These are phyloP conservation scores for Dysmachus trigonus DNA, from an alignment of 2,888 invertebrate species.

Conservation along the genomic window DNA sequence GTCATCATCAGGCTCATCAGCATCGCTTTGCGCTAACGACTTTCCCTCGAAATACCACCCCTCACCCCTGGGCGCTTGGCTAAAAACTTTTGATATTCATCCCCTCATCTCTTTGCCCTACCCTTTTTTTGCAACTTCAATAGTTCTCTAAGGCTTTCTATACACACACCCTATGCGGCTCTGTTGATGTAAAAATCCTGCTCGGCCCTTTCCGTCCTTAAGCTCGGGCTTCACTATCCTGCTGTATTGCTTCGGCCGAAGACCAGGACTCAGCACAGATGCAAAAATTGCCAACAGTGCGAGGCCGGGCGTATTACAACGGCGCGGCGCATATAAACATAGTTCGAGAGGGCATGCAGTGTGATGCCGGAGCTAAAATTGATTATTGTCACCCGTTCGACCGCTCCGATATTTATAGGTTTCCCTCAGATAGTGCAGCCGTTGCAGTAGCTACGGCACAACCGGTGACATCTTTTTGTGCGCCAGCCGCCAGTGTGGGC, in stretches of 20 bases:
- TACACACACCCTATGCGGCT: not conserved
- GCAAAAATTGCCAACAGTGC: not conserved
- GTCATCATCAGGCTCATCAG: constrained; percentile 2
- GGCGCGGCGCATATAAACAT: not conserved
- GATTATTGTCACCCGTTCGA: constrained; percentile 17
- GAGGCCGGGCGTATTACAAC: not conserved
- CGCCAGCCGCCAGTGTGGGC: not conserved
- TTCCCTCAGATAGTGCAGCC: not conserved
- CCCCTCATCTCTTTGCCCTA: not conserved
- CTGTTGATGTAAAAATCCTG: constrained; percentile 12
- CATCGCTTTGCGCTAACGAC: not conserved
- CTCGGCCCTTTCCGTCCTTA: not conserved
- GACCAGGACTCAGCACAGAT: not conserved
- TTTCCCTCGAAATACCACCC: not conserved
- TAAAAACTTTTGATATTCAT: not conserved
- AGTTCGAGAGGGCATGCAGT: not conserved
- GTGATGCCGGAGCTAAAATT: not conserved
- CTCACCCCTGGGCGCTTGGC: not conserved
- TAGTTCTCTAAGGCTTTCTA: not conserved
- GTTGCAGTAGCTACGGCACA: not conserved
- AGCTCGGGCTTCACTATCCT: not conserved
- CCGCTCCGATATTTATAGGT: constrained; percentile 5
- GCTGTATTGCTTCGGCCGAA: not conserved
- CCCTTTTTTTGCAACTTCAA: not conserved
- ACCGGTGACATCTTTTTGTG: not conserved